These are phyloP conservation scores for Aplysia californica DNA, from an alignment of 1,140 invertebrate species.

Conservation along the genomic window DNA sequence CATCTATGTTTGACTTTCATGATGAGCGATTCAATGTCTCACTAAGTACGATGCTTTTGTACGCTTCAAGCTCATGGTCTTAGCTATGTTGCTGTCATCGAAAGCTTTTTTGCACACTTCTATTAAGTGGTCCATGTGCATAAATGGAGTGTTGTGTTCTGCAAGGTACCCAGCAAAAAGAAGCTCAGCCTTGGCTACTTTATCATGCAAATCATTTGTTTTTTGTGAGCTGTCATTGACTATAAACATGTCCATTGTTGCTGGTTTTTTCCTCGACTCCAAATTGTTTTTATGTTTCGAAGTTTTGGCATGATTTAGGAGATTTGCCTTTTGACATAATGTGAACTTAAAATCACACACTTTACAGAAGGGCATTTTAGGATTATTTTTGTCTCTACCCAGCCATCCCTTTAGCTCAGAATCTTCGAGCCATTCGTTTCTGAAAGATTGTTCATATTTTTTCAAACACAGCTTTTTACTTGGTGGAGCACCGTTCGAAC, in stretches of 20 bases:
- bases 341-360: neutral
- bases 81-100: neutral
- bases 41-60: neutral
- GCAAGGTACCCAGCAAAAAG: neutral
- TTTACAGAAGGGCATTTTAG: neutral
- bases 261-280: neutral
- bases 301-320: neutral
- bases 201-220: neutral
- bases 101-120: neutral
- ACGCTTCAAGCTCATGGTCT: neutral
- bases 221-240: neutral
- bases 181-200: neutral
- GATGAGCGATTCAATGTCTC: neutral
- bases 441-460: neutral
- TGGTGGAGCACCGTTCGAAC: neutral
- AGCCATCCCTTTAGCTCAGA: neutral
- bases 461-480: neutral
- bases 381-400: neutral
- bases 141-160: neutral
- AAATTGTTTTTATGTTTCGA: neutral
- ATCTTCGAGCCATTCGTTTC: neutral
- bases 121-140: neutral
- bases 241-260: neutral
- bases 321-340: neutral
- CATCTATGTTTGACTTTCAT: neutral